Evolutionary conservation across 2,888 invertebrate genomes (phyloP).

Genomic region (Mellilla xanthometata): DNA sequence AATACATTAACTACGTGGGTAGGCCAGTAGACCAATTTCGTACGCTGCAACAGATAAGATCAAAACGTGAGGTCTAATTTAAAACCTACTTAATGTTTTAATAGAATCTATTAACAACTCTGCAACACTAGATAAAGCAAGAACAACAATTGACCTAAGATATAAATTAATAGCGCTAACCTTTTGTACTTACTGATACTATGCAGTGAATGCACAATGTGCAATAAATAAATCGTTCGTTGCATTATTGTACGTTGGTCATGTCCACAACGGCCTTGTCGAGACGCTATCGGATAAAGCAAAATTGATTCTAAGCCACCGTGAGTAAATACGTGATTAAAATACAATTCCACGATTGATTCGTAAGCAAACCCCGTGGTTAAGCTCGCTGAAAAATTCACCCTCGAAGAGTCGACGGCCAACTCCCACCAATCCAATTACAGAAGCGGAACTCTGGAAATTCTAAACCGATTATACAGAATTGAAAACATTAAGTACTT

Average conservation of each 20-base stretch:
- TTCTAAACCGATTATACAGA: slow-evolving; percentile 82
- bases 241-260: slow-evolving; percentile 21
- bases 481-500: slow-evolving; percentile 82
- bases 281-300: slow-evolving; percentile 17
- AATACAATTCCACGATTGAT: slow-evolving; percentile 49
- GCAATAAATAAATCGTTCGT: slow-evolving; percentile 26
- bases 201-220: slow-evolving; percentile 29
- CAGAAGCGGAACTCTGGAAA: slow-evolving; percentile 76
- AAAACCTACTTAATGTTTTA: slow-evolving; percentile 4
- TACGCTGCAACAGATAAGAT: slow-evolving; percentile 8
- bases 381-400: slow-evolving; percentile 64
- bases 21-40: slow-evolving; percentile 2
- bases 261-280: slow-evolving; percentile 29
- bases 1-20: background rate
- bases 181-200: slow-evolving; percentile 26
- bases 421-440: slow-evolving; percentile 78
- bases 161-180: slow-evolving; percentile 21
- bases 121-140: slow-evolving; percentile 7
- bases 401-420: slow-evolving; percentile 46
- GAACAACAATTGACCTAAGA: slow-evolving; percentile 12
- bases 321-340: slow-evolving; percentile 37
- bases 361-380: slow-evolving; percentile 50
- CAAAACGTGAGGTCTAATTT: slow-evolving; percentile 5
- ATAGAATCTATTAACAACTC: slow-evolving; percentile 4
- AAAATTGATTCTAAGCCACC: slow-evolving; percentile 25